Conservation (phyloP, 2,797 vertebrate species). For the Lepilemur ruficaudatus region DNA sequence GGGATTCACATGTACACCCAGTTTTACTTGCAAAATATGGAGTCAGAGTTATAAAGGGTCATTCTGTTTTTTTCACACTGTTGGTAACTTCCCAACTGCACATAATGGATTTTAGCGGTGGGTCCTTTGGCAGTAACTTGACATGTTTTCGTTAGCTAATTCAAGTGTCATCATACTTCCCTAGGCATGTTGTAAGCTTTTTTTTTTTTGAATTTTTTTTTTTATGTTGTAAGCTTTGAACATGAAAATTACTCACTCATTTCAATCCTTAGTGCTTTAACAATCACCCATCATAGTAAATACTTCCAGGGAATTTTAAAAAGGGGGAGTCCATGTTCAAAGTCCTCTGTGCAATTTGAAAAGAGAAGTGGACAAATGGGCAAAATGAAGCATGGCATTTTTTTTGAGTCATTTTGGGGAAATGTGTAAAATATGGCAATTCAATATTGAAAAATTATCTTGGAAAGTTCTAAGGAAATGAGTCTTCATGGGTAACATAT, state of each 20-base stretch:
- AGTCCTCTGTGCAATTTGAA: not conserved
- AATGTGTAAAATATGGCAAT: conserved; percentile 27
- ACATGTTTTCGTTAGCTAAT: conserved; percentile 84
- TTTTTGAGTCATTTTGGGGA: not conserved
- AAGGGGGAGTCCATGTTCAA: conserved; percentile 46
- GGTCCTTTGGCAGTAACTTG: conserved; percentile 77
- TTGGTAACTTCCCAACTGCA: conserved; percentile 64
- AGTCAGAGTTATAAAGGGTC: not conserved
- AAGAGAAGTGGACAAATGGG: not conserved
- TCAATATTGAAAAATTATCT: not conserved
- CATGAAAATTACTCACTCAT: conserved; percentile 74
- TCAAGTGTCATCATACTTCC: conserved; percentile 81
- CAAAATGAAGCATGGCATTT: not conserved
- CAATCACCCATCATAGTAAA: conserved; percentile 57
- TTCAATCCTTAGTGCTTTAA: conserved; percentile 70
- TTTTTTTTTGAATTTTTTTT: no score
- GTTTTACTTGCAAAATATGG: not conserved
- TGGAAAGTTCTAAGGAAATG: not conserved
- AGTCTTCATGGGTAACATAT: not conserved
- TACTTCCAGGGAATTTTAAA: conserved; percentile 68
- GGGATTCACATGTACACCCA: not conserved
- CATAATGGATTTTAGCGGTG: conserved; percentile 78
- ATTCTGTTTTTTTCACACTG: conserved; percentile 52
- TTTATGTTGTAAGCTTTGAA: conserved; percentile 78
- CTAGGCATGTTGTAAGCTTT: conserved; percentile 78